These are phyloP conservation scores for Cryptus armator DNA, from an alignment of 2,888 invertebrate genomes.

Conservation along the genomic window DNA sequence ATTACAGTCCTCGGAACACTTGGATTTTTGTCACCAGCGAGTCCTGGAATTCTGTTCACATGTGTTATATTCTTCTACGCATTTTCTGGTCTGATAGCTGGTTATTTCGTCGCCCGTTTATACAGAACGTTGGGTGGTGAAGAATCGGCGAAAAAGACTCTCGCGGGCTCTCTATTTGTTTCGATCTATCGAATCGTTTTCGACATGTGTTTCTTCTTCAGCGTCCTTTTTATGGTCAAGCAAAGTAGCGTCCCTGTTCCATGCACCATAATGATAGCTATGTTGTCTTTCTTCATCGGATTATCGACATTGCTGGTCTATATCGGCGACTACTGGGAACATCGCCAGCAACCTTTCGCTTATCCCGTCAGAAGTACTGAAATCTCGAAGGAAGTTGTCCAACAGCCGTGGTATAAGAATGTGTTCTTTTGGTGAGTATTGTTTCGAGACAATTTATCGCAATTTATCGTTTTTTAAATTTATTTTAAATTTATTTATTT, in stretches of 20 bases:
- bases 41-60: slow-evolving; percentile 98
- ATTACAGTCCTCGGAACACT: slow-evolving; percentile 97
- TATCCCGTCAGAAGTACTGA: slow-evolving; percentile 99
- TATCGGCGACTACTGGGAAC: slow-evolving; percentile 98
- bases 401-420: slow-evolving; percentile 99
- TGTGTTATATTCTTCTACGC: slow-evolving; percentile 98
- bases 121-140: slow-evolving; percentile 98
- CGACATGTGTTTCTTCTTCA: slow-evolving; percentile 96
- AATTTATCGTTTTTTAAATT: too few species aligned
- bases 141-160: slow-evolving; percentile 96
- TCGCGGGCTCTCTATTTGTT: slow-evolving; percentile 84
- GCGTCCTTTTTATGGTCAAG: slow-evolving; percentile 99
- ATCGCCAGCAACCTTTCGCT: slow-evolving; percentile 97
- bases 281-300: slow-evolving; percentile 97
- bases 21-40: slow-evolving; percentile 99
- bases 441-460: slow-evolving; percentile 13
- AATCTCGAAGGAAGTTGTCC: slow-evolving; percentile 95
- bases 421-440: slow-evolving; percentile 91
- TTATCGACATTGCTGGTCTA: slow-evolving; percentile 98
- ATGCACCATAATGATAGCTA: slow-evolving; percentile 98
- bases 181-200: slow-evolving; percentile 90
- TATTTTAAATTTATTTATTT: too few species aligned
- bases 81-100: slow-evolving; percentile 98
- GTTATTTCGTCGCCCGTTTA: slow-evolving; percentile 96
- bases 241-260: slow-evolving; percentile 99